These are phyloP conservation scores for Drosophila kanapiae DNA, from an alignment of 1,140 invertebrate species.

Conservation along the genomic window DNA sequence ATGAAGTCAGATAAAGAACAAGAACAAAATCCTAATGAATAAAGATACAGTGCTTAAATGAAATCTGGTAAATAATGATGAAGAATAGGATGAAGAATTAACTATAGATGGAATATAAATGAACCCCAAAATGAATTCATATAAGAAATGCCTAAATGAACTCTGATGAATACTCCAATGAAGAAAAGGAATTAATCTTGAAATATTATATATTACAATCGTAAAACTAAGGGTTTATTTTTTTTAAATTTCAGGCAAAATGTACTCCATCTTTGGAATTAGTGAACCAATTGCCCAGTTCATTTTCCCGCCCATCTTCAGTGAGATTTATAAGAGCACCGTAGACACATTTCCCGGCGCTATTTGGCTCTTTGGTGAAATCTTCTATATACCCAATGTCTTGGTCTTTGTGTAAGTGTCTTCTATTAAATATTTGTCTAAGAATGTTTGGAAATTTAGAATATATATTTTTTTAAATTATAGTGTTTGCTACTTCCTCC, in stretches of 20 bases:
- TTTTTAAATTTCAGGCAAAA: conserved; percentile 66
- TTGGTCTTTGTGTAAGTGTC: conserved; percentile 82
- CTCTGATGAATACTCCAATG: background rate
- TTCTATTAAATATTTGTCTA: background rate
- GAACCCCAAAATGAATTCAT: background rate
- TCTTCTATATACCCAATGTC: conserved; percentile 81
- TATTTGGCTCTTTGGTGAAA: conserved; percentile 78
- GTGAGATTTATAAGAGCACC: conserved; percentile 70
- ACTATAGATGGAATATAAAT: background rate
- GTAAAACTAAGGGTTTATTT: background rate
- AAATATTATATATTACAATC: background rate
- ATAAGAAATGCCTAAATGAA: background rate
- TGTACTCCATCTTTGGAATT: conserved; percentile 84
- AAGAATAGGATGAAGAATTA: background rate
- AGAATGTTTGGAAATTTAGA: background rate
- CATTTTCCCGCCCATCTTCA: conserved; percentile 79
- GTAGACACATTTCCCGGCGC: conserved; percentile 79
- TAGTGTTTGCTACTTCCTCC: conserved; percentile 71
- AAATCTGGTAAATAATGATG: background rate
- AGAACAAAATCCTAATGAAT: background rate
- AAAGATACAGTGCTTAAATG: background rate
- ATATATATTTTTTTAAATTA: background rate
- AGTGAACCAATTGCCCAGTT: conserved; percentile 78
- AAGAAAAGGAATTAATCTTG: background rate
- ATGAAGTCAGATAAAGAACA: background rate